Conservation (phyloP, 2,888 invertebrate species). For the Hydroisotoma schaefferi region DNA sequence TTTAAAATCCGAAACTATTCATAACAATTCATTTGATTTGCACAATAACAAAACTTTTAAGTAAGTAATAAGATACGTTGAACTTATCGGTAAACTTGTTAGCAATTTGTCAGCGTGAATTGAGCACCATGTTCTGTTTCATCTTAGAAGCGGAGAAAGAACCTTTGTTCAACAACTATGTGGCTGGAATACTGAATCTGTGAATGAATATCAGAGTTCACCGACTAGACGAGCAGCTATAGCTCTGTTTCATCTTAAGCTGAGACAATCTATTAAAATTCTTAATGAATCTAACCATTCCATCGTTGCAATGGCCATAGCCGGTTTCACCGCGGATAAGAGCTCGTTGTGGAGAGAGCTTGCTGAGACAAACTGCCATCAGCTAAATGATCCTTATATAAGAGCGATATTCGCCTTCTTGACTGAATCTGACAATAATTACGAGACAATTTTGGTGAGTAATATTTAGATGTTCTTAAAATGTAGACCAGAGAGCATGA, state of each 20-base stretch:
- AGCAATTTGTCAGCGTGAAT: constrained; percentile 3
- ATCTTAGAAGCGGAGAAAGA: constrained; percentile 65
- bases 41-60: constrained; percentile 45
- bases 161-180: constrained; percentile 78
- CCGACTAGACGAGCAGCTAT: constrained; percentile 84
- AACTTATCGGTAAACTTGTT: neutral
- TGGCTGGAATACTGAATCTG: constrained; percentile 80
- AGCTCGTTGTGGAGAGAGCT: constrained; percentile 74
- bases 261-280: constrained; percentile 79
- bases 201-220: constrained; percentile 60
- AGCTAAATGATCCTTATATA: constrained; percentile 84
- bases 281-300: constrained; percentile 60
- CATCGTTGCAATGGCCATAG: constrained; percentile 49
- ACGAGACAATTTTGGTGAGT: constrained; percentile 71
- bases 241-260: constrained; percentile 81
- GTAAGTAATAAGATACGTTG: constrained; percentile 20
- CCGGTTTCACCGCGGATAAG: constrained; percentile 78
- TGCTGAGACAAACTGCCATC: constrained; percentile 67
- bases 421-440: constrained; percentile 72
- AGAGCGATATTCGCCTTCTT: constrained; percentile 87
- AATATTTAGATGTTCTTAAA: neutral
- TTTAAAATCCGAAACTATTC: constrained; percentile 46
- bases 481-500: too few relatives aligned
- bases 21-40: constrained; percentile 45
- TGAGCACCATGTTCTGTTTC: neutral